phyloP scores from a whole-genome alignment of 2,888 invertebrate species.

The Athalia rosae region DNA sequence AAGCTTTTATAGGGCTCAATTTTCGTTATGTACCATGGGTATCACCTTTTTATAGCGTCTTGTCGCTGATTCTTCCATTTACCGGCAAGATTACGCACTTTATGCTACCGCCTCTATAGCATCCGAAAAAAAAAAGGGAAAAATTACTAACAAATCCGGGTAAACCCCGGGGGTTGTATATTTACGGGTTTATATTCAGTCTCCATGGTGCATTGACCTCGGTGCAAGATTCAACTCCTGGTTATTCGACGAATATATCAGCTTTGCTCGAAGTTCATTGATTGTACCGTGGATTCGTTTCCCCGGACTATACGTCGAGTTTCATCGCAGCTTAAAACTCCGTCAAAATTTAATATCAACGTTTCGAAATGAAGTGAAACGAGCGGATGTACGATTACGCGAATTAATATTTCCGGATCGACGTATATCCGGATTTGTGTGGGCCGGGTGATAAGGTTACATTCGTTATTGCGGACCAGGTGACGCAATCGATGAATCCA shows the following conservation, averaged over 20 bases:
- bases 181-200: conserved; percentile 23
- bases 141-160: conserved; percentile 47
- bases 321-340: neutral
- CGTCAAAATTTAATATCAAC: conserved; percentile 9
- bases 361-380: conserved; percentile 22
- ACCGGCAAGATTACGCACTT: conserved; percentile 46
- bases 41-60: conserved; percentile 47
- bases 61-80: conserved; percentile 47
- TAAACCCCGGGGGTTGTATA: conserved; percentile 31
- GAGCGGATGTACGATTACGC: neutral
- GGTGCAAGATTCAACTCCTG: conserved; percentile 17
- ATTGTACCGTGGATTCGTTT: neutral
- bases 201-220: conserved; percentile 18
- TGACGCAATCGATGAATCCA: neutral
- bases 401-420: conserved; percentile 5
- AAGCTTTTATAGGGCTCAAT: conserved; percentile 46
- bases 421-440: neutral
- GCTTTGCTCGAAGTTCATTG: conserved; percentile 1
- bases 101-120: conserved; percentile 43
- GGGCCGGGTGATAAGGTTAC: neutral
- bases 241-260: conserved; percentile 23
- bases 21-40: conserved; percentile 42
- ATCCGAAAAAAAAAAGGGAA: conserved; percentile 30
- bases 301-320: neutral
- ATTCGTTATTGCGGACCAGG: neutral